Evolutionary conservation across 1,140 invertebrate species (phyloP).

Genomic region (Eumeta japonica): DNA sequence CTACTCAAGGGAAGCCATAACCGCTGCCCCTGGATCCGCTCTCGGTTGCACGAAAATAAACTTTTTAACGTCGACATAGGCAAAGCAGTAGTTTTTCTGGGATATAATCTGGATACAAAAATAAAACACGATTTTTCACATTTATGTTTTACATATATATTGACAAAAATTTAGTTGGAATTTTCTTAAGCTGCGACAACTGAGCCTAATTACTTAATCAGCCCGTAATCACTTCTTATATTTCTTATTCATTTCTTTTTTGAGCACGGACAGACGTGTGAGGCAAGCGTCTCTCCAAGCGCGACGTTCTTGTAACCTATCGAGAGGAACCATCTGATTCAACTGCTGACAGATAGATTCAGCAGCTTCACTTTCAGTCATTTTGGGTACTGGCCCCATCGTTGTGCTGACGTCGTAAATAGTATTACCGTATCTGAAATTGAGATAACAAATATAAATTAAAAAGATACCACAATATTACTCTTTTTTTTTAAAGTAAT

Average conservation of each 20-base stretch:
- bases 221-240: constrained; percentile 24
- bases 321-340: constrained; percentile 70
- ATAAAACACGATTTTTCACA: no score
- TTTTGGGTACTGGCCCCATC: constrained; percentile 72
- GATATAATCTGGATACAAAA: no score
- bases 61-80: no score
- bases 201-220: background rate
- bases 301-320: constrained; percentile 71
- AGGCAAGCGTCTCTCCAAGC: constrained; percentile 83
- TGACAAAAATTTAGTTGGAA: background rate
- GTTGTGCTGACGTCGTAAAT: constrained; percentile 77
- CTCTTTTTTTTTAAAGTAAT: background rate
- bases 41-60: no score
- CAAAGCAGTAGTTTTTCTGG: no score
- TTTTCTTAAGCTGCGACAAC: background rate
- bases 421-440: constrained; percentile 69
- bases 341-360: constrained; percentile 68
- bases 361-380: constrained; percentile 64
- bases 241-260: constrained; percentile 65
- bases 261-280: constrained; percentile 77
- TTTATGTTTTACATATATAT: background rate
- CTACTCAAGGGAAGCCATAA: no score
- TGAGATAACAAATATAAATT: background rate
- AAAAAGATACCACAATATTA: background rate
- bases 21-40: no score